Evolutionary conservation across 1,140 invertebrate genomes (phyloP), one percentile per base, ranked within the genome.

Genomic region (Nylanderia fulva): DNA sequence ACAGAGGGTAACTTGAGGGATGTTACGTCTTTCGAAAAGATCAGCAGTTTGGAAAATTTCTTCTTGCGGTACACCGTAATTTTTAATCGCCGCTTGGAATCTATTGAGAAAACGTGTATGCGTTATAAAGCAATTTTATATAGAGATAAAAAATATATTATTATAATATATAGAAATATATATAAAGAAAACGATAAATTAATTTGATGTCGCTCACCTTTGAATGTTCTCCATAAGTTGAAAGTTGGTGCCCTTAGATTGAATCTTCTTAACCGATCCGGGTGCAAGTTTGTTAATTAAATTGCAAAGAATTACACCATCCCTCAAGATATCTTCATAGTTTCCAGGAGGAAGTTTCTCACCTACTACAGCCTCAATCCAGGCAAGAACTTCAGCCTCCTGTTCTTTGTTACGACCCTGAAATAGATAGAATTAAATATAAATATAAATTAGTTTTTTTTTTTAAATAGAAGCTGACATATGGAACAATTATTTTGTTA

Each of bases 41-140:
- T 99, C 99, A 45, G 99, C 99, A 0, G 99, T 99, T 95, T 99
- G 99, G 96, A 99, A 99, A 90, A 99, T 98, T 96, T 99, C 99
- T 93, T 99, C 98, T 91, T 99, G 97, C 48, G 97, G 98, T 13
- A 99, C 98, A 27, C 99, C 99, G 92, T 99, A 99, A 84, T 97
- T 97, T 95, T 98, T 99, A 56, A 98, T 96, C 0, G 98, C 98
- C 21, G 98, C 97, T 95, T 99, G 98, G 95, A 99, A 99, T 95
- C 97, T 97, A 89, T 80, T 93, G 93, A 13, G 45, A 18, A 13
- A 48, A 48, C 4, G 15, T 0, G 15, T 48, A 48, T 4, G 15
- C 13, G 18, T 48, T 48, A 48, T 15, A 77, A 42, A 80, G 21
- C 0, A 27, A 71, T 21, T 4, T 8, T 56, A 69, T 29, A 15